Conservation (phyloP, 2,797 vertebrate species). For the Paratrypauchen microcephalus region DNA sequence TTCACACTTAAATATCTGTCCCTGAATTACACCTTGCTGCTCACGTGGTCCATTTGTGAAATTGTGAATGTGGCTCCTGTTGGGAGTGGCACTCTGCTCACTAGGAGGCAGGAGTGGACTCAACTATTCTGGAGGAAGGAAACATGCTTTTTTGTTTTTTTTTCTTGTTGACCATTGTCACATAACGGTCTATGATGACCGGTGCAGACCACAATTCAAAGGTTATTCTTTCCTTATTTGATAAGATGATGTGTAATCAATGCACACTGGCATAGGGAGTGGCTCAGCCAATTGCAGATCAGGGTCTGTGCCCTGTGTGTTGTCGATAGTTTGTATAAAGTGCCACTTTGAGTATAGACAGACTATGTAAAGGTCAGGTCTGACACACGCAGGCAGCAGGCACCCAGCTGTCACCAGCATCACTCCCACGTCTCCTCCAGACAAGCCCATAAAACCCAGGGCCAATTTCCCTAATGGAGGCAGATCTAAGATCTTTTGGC, state of each 20-base stretch:
- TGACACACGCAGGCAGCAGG: constrained; percentile 14
- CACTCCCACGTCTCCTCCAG: constrained; percentile 33
- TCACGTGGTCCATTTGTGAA: constrained; percentile 10
- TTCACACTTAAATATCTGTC: constrained; percentile 21
- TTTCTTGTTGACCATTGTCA: neutral
- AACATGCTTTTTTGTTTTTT: neutral
- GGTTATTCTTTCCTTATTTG: neutral
- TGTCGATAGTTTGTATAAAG: constrained; percentile 28
- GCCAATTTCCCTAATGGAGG: constrained; percentile 66
- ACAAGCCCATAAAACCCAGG: constrained; percentile 59
- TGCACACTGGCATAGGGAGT: constrained; percentile 16
- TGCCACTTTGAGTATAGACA: constrained; percentile 52
- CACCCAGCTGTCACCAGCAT: constrained; percentile 38
- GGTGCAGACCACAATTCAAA: neutral
- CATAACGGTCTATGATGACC: neutral
- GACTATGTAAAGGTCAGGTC: constrained; percentile 73
- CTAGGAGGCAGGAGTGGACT: neutral
- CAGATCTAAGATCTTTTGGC: constrained; percentile 54
- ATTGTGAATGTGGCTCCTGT: constrained; percentile 4
- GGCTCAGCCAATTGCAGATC: constrained; percentile 18
- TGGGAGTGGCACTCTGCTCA: constrained; percentile 2
- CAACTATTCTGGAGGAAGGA: neutral
- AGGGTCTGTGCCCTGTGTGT: constrained; percentile 27
- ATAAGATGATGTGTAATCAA: neutral
- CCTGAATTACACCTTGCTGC: constrained; percentile 7